A percentile compares a stretch with the other conserved stretches of the same genome.
Evolutionary conservation across 2,797 vertebrate species (phyloP).

Genomic region (Pampus argenteus): DNA sequence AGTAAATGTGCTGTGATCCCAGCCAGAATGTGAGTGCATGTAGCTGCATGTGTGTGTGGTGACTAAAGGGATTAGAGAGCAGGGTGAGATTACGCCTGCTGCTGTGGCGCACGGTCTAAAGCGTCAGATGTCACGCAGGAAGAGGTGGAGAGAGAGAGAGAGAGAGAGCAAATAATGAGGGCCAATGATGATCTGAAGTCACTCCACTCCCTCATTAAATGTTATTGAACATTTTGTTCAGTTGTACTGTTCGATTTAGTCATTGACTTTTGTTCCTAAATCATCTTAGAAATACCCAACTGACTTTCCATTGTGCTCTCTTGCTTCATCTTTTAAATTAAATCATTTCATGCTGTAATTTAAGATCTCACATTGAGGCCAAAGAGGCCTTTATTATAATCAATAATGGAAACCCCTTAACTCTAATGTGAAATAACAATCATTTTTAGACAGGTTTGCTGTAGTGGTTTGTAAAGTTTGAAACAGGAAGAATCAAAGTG

Average conservation of each 20-base stretch:
- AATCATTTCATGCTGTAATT: not conserved
- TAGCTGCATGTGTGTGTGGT: constrained; percentile 9
- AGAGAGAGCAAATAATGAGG: not conserved
- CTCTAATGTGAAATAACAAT: not conserved
- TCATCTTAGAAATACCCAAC: not conserved
- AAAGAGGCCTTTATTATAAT: not conserved
- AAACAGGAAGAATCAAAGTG: not conserved
- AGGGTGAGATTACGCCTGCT: constrained; percentile 55
- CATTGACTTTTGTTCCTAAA: not conserved
- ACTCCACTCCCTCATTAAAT: constrained; percentile 18
- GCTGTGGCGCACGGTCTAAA: constrained; percentile 37
- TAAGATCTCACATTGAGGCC: not conserved
- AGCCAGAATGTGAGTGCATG: not conserved
- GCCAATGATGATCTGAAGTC: not conserved
- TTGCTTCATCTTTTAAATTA: not conserved
- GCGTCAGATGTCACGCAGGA: constrained; percentile 48
- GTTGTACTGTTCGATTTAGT: not conserved
- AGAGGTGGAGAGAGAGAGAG: not conserved
- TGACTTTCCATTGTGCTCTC: not conserved
- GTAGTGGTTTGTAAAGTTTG: not conserved
- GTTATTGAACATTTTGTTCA: not conserved
- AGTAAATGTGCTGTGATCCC: not conserved
- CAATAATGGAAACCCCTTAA: no score
- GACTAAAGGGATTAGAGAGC: constrained; percentile 57
- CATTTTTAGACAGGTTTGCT: not conserved